Evolutionary conservation across 2,113 vertebrate genomes (phyloP), one percentile per base, ranked within the genome.

Genomic region (Theristicus caerulescens): DNA sequence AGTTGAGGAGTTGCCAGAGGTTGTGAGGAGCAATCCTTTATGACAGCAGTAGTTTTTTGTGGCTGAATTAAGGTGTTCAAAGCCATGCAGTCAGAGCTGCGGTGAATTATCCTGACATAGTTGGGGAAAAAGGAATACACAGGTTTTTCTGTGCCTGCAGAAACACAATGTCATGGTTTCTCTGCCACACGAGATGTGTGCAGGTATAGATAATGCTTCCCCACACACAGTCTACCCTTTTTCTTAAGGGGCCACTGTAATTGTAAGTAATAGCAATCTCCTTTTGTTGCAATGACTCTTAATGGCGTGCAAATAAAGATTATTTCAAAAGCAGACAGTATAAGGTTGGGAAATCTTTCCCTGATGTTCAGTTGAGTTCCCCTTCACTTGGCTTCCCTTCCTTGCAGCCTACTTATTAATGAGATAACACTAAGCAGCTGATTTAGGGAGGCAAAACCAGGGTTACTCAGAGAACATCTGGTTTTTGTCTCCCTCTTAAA

Each of bases 391-490:
- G 13, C 67, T 62, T 81, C 71, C 44, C 83, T 65, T 88, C 69
- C 85, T 91, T 76, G 67, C 83, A 91, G 62, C 86, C 34, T 52
- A 24, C 31, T 46, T 92, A 32, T 20, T 55, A 87, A 59, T 17
- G 24, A 93, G 81, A 49, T 85, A 87, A 67, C 31, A 40, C 34
- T 91, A 88, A 93, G 47, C 69, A 93, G 58, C 81, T 78, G 77
- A 52, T 86, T 21, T 71, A 51, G 84, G 58, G 71, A 91, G 92
- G 32, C n/a, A 91, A 69, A 93, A 94, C 26, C 86, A 94, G 94
- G 82, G 74, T 96, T 96, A 84, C 93, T 96, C 69, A 46, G 82
- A 90, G 88, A 92, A 86, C 82, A 46, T 51, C 79, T 36, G 32
- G 74, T 77, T 93, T 91, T 90, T 55, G 26, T 27, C 31, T 31